These are phyloP conservation scores for Diabrotica virgifera DNA, from an alignment of 1,140 invertebrate species.

Conservation along the genomic window DNA sequence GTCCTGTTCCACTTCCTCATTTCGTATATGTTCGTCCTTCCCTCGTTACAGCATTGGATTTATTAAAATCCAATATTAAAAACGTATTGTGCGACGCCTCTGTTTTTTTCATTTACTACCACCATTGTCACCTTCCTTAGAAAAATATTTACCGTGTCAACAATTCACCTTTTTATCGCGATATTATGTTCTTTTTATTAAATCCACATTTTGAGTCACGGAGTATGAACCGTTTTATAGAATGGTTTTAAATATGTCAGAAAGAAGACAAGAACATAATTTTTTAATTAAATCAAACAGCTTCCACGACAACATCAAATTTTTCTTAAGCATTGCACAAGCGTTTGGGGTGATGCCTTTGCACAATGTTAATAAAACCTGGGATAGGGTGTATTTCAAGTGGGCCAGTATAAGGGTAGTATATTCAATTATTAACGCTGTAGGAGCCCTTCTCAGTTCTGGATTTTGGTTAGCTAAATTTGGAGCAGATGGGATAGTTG, in stretches of 20 bases:
- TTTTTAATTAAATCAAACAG: slow-evolving; percentile 1
- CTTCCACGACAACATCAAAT: slow-evolving; percentile 33
- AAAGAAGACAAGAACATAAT: background rate
- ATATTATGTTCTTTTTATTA: no score
- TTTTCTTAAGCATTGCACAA: slow-evolving; percentile 32
- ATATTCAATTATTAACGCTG: slow-evolving; percentile 31
- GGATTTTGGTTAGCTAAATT: slow-evolving; percentile 32
- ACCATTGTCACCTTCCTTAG: no score
- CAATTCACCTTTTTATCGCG: no score
- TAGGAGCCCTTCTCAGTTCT: slow-evolving; percentile 27
- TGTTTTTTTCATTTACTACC: no score
- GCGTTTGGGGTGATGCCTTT: slow-evolving; percentile 39
- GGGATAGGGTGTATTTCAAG: slow-evolving; percentile 29
- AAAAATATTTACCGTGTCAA: no score
- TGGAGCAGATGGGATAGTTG: slow-evolving; percentile 28
- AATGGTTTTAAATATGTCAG: background rate
- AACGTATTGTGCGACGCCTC: no score
- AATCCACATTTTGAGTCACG: no score
- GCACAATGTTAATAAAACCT: slow-evolving; percentile 24
- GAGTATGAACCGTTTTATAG: no score
- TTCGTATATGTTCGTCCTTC: no score
- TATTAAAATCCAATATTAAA: no score
- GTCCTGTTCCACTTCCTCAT: no score
- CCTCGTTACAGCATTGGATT: no score
- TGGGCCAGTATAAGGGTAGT: slow-evolving; percentile 33